A percentile compares a stretch with the other conserved stretches of the same genome.
Evolutionary conservation across 2,797 vertebrate genomes (phyloP).

Genomic region (Mormyrops boulengeri): DNA sequence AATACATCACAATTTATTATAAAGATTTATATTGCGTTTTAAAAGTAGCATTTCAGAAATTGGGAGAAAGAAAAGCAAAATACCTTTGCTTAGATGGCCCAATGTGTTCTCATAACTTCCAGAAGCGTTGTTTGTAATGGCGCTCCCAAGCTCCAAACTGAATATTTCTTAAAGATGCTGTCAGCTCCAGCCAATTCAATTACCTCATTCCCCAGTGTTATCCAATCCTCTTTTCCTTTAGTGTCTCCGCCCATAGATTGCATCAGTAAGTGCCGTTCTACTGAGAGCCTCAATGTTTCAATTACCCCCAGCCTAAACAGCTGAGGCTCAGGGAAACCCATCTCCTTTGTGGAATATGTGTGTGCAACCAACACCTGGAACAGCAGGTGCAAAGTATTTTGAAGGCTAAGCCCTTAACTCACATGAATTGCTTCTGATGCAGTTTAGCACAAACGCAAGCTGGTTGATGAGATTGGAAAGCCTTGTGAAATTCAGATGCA

Average conservation of each 20-base stretch:
- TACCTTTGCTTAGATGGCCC: constrained; percentile 19
- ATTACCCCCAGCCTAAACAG: constrained; percentile 36
- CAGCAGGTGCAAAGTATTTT: background rate
- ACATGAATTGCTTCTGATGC: background rate
- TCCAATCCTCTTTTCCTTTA: constrained; percentile 15
- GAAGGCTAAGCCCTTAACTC: background rate
- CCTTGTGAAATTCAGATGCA: background rate
- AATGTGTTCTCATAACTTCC: constrained; percentile 8
- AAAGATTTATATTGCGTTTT: background rate
- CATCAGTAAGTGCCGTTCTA: constrained; percentile 32
- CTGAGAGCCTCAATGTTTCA: constrained; percentile 35
- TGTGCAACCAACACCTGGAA: background rate
- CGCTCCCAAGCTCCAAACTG: constrained; percentile 16
- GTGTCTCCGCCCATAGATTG: background rate
- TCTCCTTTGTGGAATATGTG: background rate
- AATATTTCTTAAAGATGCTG: constrained; percentile 13
- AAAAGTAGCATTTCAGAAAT: background rate
- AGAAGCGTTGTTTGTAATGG: constrained; percentile 4
- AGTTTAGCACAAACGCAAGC: background rate
- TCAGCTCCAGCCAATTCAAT: constrained; percentile 15
- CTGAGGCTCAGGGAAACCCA: constrained; percentile 27
- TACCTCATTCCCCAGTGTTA: constrained; percentile 17
- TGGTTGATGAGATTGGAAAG: background rate
- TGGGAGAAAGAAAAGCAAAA: background rate
- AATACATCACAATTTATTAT: background rate